These are phyloP conservation scores for Tetraodon nigroviridis DNA, from an alignment of 2,113 vertebrate genomes.

Conservation along the genomic window DNA sequence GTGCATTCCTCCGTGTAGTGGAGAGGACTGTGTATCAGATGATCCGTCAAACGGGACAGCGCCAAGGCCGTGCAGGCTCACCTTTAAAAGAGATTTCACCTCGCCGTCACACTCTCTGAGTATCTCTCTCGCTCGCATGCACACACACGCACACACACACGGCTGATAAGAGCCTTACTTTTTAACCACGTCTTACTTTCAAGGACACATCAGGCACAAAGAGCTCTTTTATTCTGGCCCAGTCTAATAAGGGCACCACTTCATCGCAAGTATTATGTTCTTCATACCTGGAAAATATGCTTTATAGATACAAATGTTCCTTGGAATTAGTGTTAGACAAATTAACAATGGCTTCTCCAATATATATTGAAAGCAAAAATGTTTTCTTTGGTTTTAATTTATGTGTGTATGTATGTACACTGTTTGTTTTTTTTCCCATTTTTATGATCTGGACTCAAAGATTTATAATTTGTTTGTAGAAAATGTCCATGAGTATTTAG, in stretches of 20 bases:
- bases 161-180: slow-evolving; percentile 69
- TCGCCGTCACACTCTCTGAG: slow-evolving; percentile 10
- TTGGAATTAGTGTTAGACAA: too few species aligned
- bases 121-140: slow-evolving; percentile 11
- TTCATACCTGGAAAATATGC: slow-evolving; percentile 32
- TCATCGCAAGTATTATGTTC: slow-evolving; percentile 38
- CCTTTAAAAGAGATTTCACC: slow-evolving; percentile 48
- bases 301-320: slow-evolving; percentile 21
- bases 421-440: not conserved
- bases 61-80: slow-evolving; percentile 48
- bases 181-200: slow-evolving; percentile 62
- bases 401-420: not conserved
- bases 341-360: not conserved
- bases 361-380: slow-evolving; percentile 9
- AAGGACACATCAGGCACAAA: slow-evolving; percentile 68
- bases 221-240: slow-evolving; percentile 48
- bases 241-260: slow-evolving; percentile 40
- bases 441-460: not conserved
- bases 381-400: not conserved
- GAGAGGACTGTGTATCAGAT: slow-evolving; percentile 44
- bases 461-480: too few species aligned
- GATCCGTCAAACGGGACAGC: slow-evolving; percentile 57
- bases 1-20: slow-evolving; percentile 62
- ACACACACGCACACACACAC: slow-evolving; percentile 20
- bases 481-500: too few species aligned